Percentiles rank a stretch among this genome's conserved stretches.
These are phyloP conservation scores for Coreoperca whiteheadi DNA, from an alignment of 2,113 vertebrate genomes.

Conservation along the genomic window DNA sequence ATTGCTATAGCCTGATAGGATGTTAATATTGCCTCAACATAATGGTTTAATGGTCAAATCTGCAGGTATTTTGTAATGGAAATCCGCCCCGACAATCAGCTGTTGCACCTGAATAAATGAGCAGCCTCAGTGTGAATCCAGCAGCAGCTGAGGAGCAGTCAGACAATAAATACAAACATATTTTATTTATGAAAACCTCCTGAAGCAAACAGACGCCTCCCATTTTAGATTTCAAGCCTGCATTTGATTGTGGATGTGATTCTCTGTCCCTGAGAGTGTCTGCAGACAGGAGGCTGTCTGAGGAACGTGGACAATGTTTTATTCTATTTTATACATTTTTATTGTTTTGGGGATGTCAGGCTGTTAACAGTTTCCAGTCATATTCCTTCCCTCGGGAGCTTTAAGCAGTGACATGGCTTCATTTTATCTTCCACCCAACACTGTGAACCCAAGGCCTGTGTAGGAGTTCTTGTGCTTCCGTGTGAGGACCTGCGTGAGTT, in stretches of 20 bases:
- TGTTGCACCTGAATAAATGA: conserved; percentile 18
- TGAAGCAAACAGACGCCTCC: conserved; percentile 49
- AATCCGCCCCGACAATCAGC: conserved; percentile 4
- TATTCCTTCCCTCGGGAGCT: not conserved
- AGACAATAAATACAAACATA: conserved; percentile 59
- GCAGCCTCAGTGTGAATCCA: conserved; percentile 7
- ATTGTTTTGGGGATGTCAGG: conserved; percentile 21
- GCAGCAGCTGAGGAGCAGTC: conserved; percentile 48
- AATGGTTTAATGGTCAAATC: not conserved
- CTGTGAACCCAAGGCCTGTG: not conserved
- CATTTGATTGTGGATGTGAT: conserved; percentile 60
- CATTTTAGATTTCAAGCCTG: conserved; percentile 57
- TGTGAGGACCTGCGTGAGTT: not conserved
- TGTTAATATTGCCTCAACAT: not conserved
- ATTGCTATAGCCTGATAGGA: not conserved
- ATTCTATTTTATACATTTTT: conserved; percentile 3
- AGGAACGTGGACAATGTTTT: not conserved
- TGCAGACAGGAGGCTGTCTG: conserved; percentile 15
- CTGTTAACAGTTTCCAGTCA: conserved; percentile 15
- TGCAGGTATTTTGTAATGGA: not conserved
- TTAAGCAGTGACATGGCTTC: conserved; percentile 3
- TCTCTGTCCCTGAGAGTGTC: conserved; percentile 8
- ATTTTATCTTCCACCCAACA: conserved; percentile 6
- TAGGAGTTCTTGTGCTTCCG: not conserved
- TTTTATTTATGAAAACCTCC: conserved; percentile 67